Evolutionary conservation across 2,888 invertebrate genomes (phyloP), one percentile per base, ranked within the genome.

Genomic region (Eucera pruinosa): DNA sequence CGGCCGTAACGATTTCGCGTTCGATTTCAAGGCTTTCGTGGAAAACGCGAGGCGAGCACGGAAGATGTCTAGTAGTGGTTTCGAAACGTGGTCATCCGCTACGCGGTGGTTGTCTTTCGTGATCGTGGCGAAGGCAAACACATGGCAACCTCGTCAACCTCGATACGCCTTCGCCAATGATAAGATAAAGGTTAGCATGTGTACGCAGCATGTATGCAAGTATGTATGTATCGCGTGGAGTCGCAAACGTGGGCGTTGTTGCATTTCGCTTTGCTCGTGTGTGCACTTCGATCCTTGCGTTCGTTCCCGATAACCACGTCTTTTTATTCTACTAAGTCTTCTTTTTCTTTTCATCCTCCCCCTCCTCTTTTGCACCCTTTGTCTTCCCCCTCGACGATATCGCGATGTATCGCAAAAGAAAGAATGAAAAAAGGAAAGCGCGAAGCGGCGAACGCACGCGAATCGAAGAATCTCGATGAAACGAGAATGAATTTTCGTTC

Each of bases 151-250:
- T 72, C 75, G 80, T 78, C 85, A 86, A 78, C 83, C 84, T 74
- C 84, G 87, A 88, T 87, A 87, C 85, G 87, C 86, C 84, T 86
- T 84, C 87, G 81, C 64, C 86, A 83, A 86, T 88, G 89, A 89
- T 89, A 89, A 89, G 89, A 89, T 90, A 90, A 89, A 87, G 89
- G 85, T 85, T 83, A 82, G 85, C 75, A 57, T 70, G 57, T 70
- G 50, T 74, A 43, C 20, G 47, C 55, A 39, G 57, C 41, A 54
- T 27, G 58, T 64, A n/a, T n/a, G n/a, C n/a, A n/a, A n/a, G n/a
- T n/a, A n/a, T n/a, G 50, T 74, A 43, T 23, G 47, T 60, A 39
- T 61, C 41, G 54, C 33, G 58, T 64, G 48, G 52, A 60, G 52
- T 69, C 43, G 33, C 47, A 11, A 73, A 65, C 57, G 77, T 82